These are phyloP conservation scores for Drosophila simulans DNA, from an alignment of 1,140 invertebrate species.

Conservation along the genomic window DNA sequence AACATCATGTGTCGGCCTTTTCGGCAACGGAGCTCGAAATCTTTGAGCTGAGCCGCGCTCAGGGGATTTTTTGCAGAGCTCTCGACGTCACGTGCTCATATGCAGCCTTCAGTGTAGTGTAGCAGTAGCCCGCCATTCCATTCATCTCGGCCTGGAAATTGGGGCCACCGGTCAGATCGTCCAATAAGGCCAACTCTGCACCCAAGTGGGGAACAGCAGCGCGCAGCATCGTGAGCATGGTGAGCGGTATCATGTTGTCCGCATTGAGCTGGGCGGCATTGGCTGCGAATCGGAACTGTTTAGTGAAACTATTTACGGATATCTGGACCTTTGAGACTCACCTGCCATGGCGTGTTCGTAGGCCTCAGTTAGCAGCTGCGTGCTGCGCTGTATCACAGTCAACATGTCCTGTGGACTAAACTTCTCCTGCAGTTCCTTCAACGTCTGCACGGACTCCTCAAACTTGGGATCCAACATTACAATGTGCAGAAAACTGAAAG, in stretches of 20 bases:
- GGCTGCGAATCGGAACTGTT: conserved; percentile 25
- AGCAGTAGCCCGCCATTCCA: conserved; percentile 83
- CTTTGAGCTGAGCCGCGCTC: conserved; percentile 14
- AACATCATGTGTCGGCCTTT: neutral
- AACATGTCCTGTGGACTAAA: conserved; percentile 83
- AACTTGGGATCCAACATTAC: conserved; percentile 70
- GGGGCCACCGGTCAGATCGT: conserved; percentile 78
- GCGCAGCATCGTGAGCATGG: conserved; percentile 76
- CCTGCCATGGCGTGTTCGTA: conserved; percentile 70
- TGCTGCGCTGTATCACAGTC: conserved; percentile 81
- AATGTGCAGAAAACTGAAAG: conserved; percentile 59
- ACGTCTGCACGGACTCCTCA: conserved; percentile 63
- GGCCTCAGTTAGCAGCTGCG: conserved; percentile 75
- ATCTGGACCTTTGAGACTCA: neutral
- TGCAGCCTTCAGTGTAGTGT: conserved; percentile 79
- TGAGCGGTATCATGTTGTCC: conserved; percentile 80
- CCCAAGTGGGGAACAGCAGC: conserved; percentile 83
- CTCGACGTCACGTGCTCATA: conserved; percentile 65
- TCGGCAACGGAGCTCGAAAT: neutral
- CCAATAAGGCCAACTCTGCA: conserved; percentile 78
- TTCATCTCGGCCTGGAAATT: conserved; percentile 83
- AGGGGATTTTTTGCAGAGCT: conserved; percentile 48
- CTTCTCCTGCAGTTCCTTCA: conserved; percentile 81
- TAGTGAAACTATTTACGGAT: too few species aligned
- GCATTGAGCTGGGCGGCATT: conserved; percentile 71